These are phyloP conservation scores for Penaeus indicus DNA, from an alignment of 1,140 invertebrate genomes.

Conservation along the genomic window DNA sequence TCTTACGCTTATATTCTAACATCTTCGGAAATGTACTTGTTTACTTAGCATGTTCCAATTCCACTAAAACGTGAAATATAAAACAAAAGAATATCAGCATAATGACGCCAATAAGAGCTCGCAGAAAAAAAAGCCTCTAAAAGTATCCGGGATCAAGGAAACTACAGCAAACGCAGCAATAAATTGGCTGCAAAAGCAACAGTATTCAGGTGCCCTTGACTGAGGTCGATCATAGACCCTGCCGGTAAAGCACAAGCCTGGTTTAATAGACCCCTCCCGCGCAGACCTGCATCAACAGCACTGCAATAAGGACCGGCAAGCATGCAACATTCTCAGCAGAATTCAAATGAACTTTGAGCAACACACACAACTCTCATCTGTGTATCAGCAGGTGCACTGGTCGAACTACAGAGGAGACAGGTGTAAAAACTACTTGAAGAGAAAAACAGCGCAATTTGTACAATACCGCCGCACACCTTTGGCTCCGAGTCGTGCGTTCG, in stretches of 20 bases:
- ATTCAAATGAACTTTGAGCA: too few species aligned
- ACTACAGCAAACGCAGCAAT: not conserved
- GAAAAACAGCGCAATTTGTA: slow-evolving; percentile 31
- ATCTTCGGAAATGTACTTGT: too few species aligned
- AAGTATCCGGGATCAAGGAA: not conserved
- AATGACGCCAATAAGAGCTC: too few species aligned
- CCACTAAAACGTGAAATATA: too few species aligned
- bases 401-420: not conserved
- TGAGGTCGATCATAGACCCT: slow-evolving; percentile 44
- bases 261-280: slow-evolving; percentile 9
- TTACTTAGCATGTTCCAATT: too few species aligned
- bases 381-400: not conserved
- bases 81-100: too few species aligned
- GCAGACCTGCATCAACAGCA: too few species aligned
- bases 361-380: too few species aligned
- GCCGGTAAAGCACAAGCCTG: not conserved
- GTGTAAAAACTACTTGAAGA: slow-evolving; percentile 6
- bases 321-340: too few species aligned
- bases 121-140: not conserved
- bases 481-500: slow-evolving; percentile 44
- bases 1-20: too few species aligned
- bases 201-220: slow-evolving; percentile 40
- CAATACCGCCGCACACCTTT: slow-evolving; percentile 59
- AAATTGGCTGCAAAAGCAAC: slow-evolving; percentile 13
- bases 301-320: too few species aligned